phyloP scores from a whole-genome alignment of 2,113 vertebrate genomes.

The Tragelaphus scriptus region DNA sequence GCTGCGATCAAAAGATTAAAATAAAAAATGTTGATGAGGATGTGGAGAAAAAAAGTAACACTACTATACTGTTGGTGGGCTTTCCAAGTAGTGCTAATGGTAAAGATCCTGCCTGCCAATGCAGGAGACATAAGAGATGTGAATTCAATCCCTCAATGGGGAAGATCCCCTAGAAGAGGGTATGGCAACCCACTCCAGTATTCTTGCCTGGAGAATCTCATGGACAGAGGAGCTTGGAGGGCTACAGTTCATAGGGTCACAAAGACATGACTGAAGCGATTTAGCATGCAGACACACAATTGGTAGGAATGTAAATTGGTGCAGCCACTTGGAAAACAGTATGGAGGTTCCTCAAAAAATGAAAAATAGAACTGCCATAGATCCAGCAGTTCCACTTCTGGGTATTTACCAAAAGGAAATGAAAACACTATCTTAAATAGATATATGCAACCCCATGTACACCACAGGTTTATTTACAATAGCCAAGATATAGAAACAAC shows the following conservation, averaged over 20 bases:
- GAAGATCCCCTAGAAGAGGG: not conserved
- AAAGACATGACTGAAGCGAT: not conserved
- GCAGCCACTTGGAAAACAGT: not conserved
- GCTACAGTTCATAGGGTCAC: not conserved
- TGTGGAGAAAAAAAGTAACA: not conserved
- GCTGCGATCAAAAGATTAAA: not conserved
- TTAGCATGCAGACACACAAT: not conserved
- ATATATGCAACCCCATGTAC: not conserved
- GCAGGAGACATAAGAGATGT: not conserved
- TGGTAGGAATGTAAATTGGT: not conserved
- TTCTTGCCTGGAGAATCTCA: not conserved
- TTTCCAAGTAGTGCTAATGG: not conserved
- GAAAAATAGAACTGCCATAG: not conserved
- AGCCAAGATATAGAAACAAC: not conserved
- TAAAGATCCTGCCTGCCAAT: not conserved
- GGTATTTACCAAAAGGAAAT: not conserved
- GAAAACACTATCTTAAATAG: not conserved
- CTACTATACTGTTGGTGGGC: too few relatives aligned
- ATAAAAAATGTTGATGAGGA: not conserved
- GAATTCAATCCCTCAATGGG: rapidly evolving
- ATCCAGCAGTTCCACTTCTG: not conserved
- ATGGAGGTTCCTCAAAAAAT: not conserved
- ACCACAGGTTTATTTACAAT: not conserved
- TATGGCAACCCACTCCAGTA: not conserved
- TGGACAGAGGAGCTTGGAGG: not conserved